A percentile compares a stretch with the other conserved stretches of the same genome.
Conservation (phyloP, 53 echinoderm and acorn worm genomes). For the Luidia sarsii region DNA sequence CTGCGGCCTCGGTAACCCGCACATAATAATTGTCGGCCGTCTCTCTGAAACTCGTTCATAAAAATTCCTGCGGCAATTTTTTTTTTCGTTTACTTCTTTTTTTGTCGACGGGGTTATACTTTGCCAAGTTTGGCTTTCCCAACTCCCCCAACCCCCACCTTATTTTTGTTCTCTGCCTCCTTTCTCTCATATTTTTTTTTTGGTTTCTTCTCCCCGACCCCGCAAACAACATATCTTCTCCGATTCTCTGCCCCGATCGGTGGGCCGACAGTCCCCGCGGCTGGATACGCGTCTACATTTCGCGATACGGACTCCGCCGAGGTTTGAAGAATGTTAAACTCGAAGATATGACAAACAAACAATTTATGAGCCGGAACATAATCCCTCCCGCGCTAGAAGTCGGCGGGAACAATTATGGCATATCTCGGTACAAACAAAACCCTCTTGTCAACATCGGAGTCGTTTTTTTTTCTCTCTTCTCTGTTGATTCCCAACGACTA, state of each 20-base stretch:
- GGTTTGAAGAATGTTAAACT: constrained; percentile 35
- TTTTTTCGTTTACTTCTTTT: neutral
- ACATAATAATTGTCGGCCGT: neutral
- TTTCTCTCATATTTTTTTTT: too few species aligned
- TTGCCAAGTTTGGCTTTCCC: neutral
- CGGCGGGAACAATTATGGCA: constrained; percentile 28
- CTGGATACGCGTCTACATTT: constrained; percentile 17
- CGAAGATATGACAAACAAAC: constrained; percentile 48
- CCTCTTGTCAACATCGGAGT: neutral
- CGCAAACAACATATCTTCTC: too few species aligned
- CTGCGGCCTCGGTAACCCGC: too few species aligned
- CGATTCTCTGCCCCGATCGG: too few species aligned
- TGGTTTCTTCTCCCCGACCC: neutral
- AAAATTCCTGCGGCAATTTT: constrained; percentile 35
- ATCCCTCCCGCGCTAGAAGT: neutral
- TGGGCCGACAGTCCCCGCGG: neutral
- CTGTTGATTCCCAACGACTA: neutral
- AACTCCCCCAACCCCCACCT: too few species aligned
- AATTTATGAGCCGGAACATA: constrained; percentile 9
- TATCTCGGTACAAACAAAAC: neutral
- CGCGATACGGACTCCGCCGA: constrained; percentile 25
- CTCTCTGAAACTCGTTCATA: constrained; percentile 43
- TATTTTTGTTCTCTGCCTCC: too few species aligned
- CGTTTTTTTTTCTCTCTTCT: neutral
- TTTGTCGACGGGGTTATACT: too few species aligned